These are phyloP conservation scores for Tenthredo livida DNA, from an alignment of 2,888 invertebrate species.

Conservation along the genomic window DNA sequence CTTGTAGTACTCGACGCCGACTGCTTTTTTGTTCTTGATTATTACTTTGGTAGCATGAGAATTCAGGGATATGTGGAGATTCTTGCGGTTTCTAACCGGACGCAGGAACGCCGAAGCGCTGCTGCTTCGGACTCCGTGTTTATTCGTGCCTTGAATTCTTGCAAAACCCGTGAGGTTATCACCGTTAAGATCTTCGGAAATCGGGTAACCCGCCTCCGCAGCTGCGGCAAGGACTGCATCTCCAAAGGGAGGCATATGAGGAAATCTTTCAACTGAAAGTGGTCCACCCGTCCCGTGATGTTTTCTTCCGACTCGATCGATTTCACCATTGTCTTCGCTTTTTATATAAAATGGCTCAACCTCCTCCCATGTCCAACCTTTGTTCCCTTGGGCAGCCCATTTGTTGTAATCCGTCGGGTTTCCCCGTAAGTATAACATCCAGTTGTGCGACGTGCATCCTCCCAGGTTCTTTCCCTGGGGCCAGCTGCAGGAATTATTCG, in stretches of 20 bases:
- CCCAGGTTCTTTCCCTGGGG: constrained; percentile 87
- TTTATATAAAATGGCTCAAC: neutral
- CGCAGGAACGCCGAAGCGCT: constrained; percentile 83
- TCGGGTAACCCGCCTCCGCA: constrained; percentile 82
- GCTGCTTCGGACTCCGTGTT: constrained; percentile 83
- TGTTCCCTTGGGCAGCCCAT: constrained; percentile 81
- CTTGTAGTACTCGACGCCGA: neutral
- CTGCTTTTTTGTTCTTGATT: neutral
- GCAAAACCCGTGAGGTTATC: constrained; percentile 80
- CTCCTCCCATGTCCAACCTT: neutral
- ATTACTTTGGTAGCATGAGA: neutral
- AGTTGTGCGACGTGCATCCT: constrained; percentile 87
- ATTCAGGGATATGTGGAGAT: neutral
- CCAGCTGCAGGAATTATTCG: constrained; percentile 82
- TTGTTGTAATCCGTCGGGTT: constrained; percentile 87
- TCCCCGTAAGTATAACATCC: constrained; percentile 92
- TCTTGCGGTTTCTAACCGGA: constrained; percentile 70
- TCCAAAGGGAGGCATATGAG: constrained; percentile 83
- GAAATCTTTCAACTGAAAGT: constrained; percentile 83
- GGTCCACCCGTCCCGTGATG: constrained; percentile 84
- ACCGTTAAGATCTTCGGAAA: constrained; percentile 80
- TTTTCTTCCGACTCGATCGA: constrained; percentile 78
- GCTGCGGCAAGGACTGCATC: constrained; percentile 83
- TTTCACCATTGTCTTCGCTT: neutral
- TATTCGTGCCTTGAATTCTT: constrained; percentile 83